Evolutionary conservation across 2,888 invertebrate species (phyloP).

Genomic region (Amphiduros pacificus): DNA sequence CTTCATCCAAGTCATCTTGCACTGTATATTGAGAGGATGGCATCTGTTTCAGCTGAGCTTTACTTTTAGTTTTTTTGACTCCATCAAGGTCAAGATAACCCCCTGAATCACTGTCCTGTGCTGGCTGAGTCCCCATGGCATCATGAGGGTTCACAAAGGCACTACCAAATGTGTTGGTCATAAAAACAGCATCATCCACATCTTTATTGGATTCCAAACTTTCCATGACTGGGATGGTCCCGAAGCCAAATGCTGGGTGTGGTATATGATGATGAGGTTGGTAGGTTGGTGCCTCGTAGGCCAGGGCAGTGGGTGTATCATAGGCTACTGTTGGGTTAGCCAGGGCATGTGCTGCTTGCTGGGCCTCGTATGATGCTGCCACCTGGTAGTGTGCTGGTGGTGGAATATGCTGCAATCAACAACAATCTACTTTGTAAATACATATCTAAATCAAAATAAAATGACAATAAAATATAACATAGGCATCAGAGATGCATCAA

Average conservation of each 20-base stretch:
- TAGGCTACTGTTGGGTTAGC: neutral
- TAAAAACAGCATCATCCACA: conserved; percentile 18
- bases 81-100: neutral
- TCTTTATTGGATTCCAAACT: neutral
- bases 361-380: too few species aligned
- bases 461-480: too few species aligned
- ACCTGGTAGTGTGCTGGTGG: neutral
- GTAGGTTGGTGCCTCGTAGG: neutral
- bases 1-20: conserved; percentile 9
- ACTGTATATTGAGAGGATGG: neutral
- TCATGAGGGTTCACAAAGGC: conserved; percentile 19
- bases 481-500: too few species aligned
- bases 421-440: too few species aligned
- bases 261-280: neutral
- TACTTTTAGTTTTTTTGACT: neutral
- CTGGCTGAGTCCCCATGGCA: neutral
- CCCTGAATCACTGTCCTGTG: neutral
- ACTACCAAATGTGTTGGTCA: conserved; percentile 24
- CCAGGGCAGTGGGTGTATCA: neutral
- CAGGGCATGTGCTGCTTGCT: too few species aligned
- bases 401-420: too few species aligned
- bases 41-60: too few species aligned
- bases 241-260: neutral
- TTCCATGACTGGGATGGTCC: neutral
- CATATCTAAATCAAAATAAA: too few species aligned